phyloP scores from a whole-genome alignment of 2,113 vertebrate species.

The Ibidorhyncha struthersii region DNA sequence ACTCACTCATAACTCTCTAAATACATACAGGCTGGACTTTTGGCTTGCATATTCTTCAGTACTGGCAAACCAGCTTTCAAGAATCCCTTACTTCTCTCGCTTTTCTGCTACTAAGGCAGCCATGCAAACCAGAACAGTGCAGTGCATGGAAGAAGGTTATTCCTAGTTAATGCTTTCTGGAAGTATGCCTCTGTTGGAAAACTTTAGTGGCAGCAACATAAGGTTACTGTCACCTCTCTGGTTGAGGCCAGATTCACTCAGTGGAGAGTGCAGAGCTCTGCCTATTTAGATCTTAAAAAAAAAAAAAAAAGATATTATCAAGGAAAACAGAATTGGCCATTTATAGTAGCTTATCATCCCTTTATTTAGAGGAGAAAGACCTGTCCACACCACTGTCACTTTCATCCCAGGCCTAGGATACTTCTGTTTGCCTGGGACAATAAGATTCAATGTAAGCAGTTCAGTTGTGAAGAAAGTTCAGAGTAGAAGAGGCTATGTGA shows the following conservation, averaged over 20 bases:
- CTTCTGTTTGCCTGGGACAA: background rate
- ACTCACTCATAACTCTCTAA: background rate
- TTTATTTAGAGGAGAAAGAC: background rate
- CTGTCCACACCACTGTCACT: background rate
- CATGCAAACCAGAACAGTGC: background rate
- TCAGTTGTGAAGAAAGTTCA: background rate
- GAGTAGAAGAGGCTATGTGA: background rate
- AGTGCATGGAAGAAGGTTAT: background rate
- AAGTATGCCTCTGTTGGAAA: background rate
- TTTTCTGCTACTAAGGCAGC: background rate
- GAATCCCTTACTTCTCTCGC: background rate
- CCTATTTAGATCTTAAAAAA: background rate
- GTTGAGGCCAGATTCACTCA: background rate
- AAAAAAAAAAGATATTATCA: background rate
- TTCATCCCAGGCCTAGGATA: background rate
- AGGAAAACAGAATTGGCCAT: background rate
- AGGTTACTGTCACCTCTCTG: background rate
- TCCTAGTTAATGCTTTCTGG: background rate
- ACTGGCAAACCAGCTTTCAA: background rate
- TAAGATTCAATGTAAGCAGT: background rate
- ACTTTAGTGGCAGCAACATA: background rate
- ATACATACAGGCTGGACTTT: background rate
- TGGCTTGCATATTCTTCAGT: background rate
- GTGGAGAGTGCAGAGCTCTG: background rate
- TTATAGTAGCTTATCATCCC: background rate